A percentile compares a stretch with the other conserved stretches of the same genome.
Evolutionary conservation across 2,797 vertebrate species (phyloP).

Genomic region (Sebastes minor): DNA sequence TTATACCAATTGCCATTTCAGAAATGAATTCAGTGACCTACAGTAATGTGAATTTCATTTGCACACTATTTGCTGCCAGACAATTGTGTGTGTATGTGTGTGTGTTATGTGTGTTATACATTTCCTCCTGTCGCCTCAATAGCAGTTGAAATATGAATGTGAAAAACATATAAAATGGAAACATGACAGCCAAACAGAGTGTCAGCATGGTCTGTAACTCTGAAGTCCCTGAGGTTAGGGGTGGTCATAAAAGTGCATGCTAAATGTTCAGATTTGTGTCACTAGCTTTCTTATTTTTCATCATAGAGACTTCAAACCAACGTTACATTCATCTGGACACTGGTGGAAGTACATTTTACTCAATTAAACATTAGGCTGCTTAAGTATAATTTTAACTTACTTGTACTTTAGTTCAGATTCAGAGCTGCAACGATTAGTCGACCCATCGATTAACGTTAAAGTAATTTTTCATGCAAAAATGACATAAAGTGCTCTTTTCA

Average conservation of each 20-base stretch:
- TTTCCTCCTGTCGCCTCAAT: not conserved
- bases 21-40: slow-evolving; percentile 98
- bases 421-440: too few species aligned
- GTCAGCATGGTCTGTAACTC: not conserved
- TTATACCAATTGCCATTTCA: slow-evolving; percentile 89
- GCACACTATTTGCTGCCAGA: slow-evolving; percentile 80
- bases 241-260: not conserved
- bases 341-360: not conserved
- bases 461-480: too few species aligned
- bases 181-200: slow-evolving; percentile 1
- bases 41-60: slow-evolving; percentile 90
- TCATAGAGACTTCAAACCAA: not conserved
- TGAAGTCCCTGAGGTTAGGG: not conserved
- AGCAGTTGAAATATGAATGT: slow-evolving; percentile 28
- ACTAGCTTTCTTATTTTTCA: not conserved
- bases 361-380: not conserved
- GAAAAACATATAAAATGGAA: slow-evolving; percentile 30
- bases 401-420: too few species aligned
- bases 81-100: slow-evolving; percentile 1
- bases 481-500: too few species aligned
- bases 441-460: too few species aligned
- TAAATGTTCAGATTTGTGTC: not conserved
- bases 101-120: not conserved
- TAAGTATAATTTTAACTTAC: too few species aligned
- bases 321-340: not conserved